These are phyloP conservation scores for Helicoverpa zea DNA, from an alignment of 1,140 invertebrate species.

Conservation along the genomic window DNA sequence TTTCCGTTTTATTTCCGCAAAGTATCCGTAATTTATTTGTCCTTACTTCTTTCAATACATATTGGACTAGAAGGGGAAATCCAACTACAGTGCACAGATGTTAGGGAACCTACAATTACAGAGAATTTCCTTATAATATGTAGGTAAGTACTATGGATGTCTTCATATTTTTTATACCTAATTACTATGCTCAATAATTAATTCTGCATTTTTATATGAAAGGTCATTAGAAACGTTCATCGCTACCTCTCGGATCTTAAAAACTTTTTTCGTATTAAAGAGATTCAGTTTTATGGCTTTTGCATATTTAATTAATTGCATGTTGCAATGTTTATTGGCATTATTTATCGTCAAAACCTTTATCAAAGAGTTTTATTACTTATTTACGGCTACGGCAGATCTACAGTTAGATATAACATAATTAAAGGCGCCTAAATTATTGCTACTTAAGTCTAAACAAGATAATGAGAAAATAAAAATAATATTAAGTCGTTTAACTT, in stretches of 20 bases:
- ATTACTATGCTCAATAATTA: too few relatives aligned
- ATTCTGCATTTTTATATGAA: too few relatives aligned
- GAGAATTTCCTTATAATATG: too few relatives aligned
- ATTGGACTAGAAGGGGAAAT: too few relatives aligned
- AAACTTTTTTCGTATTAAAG: slow-evolving; percentile 46
- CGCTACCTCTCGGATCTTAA: slow-evolving; percentile 28
- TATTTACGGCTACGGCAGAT: slow-evolving; percentile 26
- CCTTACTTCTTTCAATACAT: too few relatives aligned
- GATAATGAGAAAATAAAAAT: not conserved
- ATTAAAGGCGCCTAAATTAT: slow-evolving; percentile 20
- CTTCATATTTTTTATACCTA: too few relatives aligned
- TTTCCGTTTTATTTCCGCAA: too few relatives aligned
- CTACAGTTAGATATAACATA: slow-evolving; percentile 8
- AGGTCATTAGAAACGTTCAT: not conserved
- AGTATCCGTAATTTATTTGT: too few relatives aligned
- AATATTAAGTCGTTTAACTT: not conserved
- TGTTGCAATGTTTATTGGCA: slow-evolving; percentile 49
- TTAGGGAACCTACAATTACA: too few relatives aligned
- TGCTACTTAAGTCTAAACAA: not conserved
- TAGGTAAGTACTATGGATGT: too few relatives aligned
- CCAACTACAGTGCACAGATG: too few relatives aligned
- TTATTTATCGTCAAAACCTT: slow-evolving; percentile 37
- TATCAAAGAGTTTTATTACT: slow-evolving; percentile 41
- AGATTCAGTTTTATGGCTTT: slow-evolving; percentile 52
- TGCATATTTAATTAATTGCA: slow-evolving; percentile 58